Conservation (phyloP, 2,797 vertebrate species). For the Diceros bicornis region DNA sequence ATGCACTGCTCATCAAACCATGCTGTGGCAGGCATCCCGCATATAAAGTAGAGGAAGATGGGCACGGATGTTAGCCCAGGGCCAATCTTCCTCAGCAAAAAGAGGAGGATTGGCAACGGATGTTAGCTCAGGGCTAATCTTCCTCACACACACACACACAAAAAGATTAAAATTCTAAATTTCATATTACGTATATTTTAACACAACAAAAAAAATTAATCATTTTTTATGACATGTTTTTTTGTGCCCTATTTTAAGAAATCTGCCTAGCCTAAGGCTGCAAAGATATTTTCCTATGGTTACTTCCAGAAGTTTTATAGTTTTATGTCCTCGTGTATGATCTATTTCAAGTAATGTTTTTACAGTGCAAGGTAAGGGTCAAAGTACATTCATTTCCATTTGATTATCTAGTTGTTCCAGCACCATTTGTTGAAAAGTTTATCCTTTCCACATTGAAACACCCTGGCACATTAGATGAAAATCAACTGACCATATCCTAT, state of each 20-base stretch:
- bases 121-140: too few relatives aligned
- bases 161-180: not conserved
- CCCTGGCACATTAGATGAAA: not conserved
- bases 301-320: not conserved
- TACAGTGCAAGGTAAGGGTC: not conserved
- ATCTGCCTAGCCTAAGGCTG: not conserved
- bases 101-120: too few relatives aligned
- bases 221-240: not conserved
- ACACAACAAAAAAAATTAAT: not conserved
- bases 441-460: not conserved
- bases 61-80: too few relatives aligned
- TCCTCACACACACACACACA: too few relatives aligned
- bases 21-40: too few relatives aligned
- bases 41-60: too few relatives aligned
- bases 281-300: not conserved
- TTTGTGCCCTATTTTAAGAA: not conserved
- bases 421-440: not conserved
- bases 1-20: too few relatives aligned
- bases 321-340: not conserved
- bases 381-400: not conserved
- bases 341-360: not conserved
- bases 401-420: not conserved
- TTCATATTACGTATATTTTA: not conserved
- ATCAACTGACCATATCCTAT: not conserved
- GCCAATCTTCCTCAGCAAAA: too few relatives aligned